Evolutionary conservation across 1,140 invertebrate genomes (phyloP), one percentile per base, ranked within the genome.

Genomic region (Bombus vancouverensis): DNA sequence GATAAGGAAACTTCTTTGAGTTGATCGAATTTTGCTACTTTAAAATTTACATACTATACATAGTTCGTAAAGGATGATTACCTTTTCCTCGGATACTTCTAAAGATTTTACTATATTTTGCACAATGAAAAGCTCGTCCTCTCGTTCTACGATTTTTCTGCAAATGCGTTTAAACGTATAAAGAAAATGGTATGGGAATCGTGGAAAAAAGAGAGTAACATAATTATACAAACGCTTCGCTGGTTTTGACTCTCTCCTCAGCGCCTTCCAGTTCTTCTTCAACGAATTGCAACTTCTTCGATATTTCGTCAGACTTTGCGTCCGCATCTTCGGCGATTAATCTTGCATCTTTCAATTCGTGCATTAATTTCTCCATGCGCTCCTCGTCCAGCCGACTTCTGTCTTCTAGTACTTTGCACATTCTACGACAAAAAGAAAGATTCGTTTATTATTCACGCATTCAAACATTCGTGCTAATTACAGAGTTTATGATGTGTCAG

Each of bases 261-360:
- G 98, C 97, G 89, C 97, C 97, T 95, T 98, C 98, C 88, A 98
- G 96, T 94, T 98, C 98, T 92, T 98, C 98, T 95, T 98, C 98
- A 96, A 98, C 98, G 95, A 98, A 98, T 92, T 98, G 97, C 95
- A 98, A 95, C 95, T 98, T 98, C 95, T 97, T 97, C 88, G 98
- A 97, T 91, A 98, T 97, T 94, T 98, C 97, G 92, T 98, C 97
- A 88, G 97, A 98, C 96, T 98, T 98, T 85, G 97, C 94, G 91
- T 98, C 97, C 88, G 97, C 97, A 92, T 98, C 97, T 93, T 98
- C 97, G 84, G 97, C 97, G 88, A 98, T 96, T 90, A 97, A 95
- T 94, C 97, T 96, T 32, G 97, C 97, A 92, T 98, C 97, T 93
- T 98, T 98, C 57, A 98, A 95, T 92, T 98, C 97, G 87, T 95